Evolutionary conservation across 2,888 invertebrate genomes (phyloP), one percentile per base, ranked within the genome.

Genomic region (Agrenia bidenticulata): DNA sequence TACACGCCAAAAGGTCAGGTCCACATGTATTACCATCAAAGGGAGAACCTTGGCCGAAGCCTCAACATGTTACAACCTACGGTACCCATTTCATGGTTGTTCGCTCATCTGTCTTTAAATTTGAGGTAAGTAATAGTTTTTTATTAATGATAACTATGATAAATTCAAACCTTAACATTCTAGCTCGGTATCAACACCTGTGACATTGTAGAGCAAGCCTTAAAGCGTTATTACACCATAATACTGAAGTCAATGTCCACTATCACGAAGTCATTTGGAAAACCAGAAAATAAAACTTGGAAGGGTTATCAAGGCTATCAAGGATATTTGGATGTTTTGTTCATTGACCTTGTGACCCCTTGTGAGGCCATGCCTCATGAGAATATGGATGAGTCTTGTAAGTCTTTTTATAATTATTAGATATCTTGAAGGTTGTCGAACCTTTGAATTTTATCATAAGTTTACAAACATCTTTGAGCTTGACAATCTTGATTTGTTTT

Each of bases 371-470:
- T 84, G 77, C 92, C 92, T 0, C 80, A 84, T 67, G 80, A 87
- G 39, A 79, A 83, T 55, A 90, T 90, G 87, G 85, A 88, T 78
- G 94, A 94, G 81, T 84, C 85, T 74, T 92, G 89, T 90, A 83
- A 84, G 86, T 23, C 73, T 74, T 57, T 24, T 64, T 78, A 21
- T 63, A 32, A 32, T 32, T 11, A 7, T 4, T 32, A 32, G 32
- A 76, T 4, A 32, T 32, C 11, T 32, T 4, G 32, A 32, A 32
- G 32, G 32, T 32, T 11, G 4, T 32, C 11, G 32, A 32, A 7
- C 32, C 11, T 11, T 32, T 32, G 19, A 45, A 45, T 17, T 45
- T 45, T 45, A 5, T 45, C 45, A 17, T 9, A 45, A 17, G 19
- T 5, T 9, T 45, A 5, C 45, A 45, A 45, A 17, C 5, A 15